Evolutionary conservation across 2,797 vertebrate species (phyloP).

Genomic region (Triplophysa yarkandensis): DNA sequence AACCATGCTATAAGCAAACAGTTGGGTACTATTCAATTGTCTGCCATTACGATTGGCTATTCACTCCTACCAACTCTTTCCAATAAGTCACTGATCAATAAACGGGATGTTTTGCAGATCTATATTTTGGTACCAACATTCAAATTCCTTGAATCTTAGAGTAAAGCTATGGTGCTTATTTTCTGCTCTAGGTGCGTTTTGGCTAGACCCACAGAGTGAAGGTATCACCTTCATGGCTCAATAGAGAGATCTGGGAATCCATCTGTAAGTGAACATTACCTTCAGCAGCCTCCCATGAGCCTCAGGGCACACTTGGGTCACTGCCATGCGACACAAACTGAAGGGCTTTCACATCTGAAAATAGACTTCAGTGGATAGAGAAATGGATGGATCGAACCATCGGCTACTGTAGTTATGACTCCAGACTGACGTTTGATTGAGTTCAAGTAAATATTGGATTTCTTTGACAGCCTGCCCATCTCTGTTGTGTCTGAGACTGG

Average conservation of each 20-base stretch:
- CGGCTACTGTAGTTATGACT: not conserved
- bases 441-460: constrained; percentile 8
- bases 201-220: constrained; percentile 46
- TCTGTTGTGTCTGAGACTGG: not conserved
- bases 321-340: constrained; percentile 26
- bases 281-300: constrained; percentile 39
- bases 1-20: not conserved
- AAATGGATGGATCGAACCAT: not conserved
- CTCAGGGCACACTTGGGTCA: constrained; percentile 32
- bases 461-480: not conserved
- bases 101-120: not conserved
- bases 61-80: not conserved
- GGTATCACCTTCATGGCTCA: constrained; percentile 58
- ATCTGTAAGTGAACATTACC: constrained; percentile 52
- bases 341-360: not conserved
- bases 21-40: too few relatives aligned
- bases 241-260: constrained; percentile 49
- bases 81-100: not conserved
- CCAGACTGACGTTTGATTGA: constrained; percentile 13
- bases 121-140: constrained; percentile 28
- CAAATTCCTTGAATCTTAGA: constrained; percentile 44
- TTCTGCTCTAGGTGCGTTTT: constrained; percentile 53
- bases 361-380: not conserved
- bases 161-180: constrained; percentile 51
- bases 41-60: too few relatives aligned